These are phyloP conservation scores for Liodrosophila aerea DNA, from an alignment of 2,888 invertebrate genomes.

Conservation along the genomic window DNA sequence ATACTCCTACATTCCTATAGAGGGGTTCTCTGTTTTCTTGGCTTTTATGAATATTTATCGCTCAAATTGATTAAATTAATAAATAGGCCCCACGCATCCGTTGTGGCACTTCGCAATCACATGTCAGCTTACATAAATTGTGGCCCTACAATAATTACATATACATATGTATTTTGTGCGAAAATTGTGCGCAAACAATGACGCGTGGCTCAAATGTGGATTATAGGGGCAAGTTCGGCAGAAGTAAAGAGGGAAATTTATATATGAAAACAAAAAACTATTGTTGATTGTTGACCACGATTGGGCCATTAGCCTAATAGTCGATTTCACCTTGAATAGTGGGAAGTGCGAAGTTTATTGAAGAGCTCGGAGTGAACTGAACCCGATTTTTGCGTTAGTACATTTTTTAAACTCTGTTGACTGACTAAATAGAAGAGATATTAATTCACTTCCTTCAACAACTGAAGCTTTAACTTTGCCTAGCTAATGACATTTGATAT, in stretches of 20 bases:
- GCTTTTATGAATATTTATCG: conserved; percentile 58
- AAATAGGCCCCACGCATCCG: no score
- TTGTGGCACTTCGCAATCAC: conserved; percentile 34
- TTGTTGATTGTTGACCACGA: not conserved
- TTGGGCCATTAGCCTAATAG: conserved; percentile 40
- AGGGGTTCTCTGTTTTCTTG: conserved; percentile 34
- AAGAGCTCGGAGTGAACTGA: conserved; percentile 34
- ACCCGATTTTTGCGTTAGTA: conserved; percentile 12
- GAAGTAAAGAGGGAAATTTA: no score
- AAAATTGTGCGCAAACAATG: conserved; percentile 54
- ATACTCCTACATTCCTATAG: not conserved
- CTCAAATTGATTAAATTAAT: conserved; percentile 45
- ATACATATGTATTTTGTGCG: conserved; percentile 47
- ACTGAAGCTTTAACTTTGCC: no score
- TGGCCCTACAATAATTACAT: not conserved
- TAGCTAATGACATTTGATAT: no score
- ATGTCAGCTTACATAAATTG: conserved; percentile 45
- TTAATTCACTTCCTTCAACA: no score
- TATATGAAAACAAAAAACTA: not conserved
- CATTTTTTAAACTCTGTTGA: no score
- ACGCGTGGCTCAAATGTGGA: conserved; percentile 48
- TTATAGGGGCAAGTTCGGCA: conserved; percentile 17
- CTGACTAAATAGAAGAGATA: no score
- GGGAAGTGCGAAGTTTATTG: conserved; percentile 20
- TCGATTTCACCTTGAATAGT: conserved; percentile 48